Evolutionary conservation across 2,113 vertebrate genomes (phyloP), one percentile per base, ranked within the genome.

Genomic region (Amphilophus citrinellus): DNA sequence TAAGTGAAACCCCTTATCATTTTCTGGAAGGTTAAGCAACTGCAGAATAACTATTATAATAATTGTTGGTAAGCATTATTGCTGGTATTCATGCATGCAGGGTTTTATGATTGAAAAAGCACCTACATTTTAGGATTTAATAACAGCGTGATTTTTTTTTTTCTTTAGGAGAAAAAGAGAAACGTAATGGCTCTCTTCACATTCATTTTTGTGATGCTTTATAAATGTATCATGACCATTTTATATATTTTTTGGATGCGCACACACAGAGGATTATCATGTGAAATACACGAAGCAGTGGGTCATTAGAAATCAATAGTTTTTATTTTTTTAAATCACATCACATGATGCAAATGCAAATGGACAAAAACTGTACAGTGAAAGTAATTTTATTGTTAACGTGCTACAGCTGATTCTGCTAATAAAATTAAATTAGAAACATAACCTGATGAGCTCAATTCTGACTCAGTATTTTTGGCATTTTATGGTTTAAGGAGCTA

Each of bases 51-150:
- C 80, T 59, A 82, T 91, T 87, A 35, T 80, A 86, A 88, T 68
- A 27, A 2, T 50, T 47, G 42, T 44, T 44, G 42, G 11, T 44
- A 44, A 44, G 10, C 11, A 44, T 44, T 44, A 42, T 90, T 89
- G 84, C 77, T 75, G 82, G 88, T 80, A 79, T 90, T 14, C 76
- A 89, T 89, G 84, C 84, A 83, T 82, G 77, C 76, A 87, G 76
- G 14, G 61, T 89, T 88, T 80, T 90, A 79, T 79, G 10, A 85
- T 24, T 83, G 17, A 76, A 84, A 89, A 84, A 61, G 61, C 81
- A 87, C 61, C 65, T 87, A 71, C 37, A 79, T 86, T 84, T 88
- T 73, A 80, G 84, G 75, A 39, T 59, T 83, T 56, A 61, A 76
- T 10, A 81, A 57, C 22, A 20, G 27, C 44, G 22, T 24, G 7